Base-by-base conservation (phyloP, 2,113 vertebrate genomes). In the Megaceryle torquata region DNA sequence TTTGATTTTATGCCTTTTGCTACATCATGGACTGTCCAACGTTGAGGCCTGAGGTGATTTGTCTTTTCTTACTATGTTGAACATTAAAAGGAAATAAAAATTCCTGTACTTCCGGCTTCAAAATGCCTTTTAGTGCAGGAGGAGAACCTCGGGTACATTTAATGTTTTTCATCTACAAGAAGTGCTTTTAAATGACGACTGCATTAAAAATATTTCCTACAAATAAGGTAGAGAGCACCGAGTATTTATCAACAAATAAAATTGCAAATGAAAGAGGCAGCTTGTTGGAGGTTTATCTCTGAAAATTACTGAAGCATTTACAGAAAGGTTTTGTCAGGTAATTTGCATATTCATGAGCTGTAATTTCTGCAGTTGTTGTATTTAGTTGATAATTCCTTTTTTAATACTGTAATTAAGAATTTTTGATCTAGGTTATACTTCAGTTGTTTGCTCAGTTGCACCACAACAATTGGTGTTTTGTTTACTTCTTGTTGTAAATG, bases 341-440 rank as follows among this genome's bases (percentile, higher is more conserved):
- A 94, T 96, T 92, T 97, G 74, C 93, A 86, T 94, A 95, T 95
- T 95, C 59, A 95, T 94, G 70, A 84, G 31, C 80, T 88, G 56
- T 72, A 72, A 82, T 95, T 94, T 96, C 81, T 93, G n/a, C 64
- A 56, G 81, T 96, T 84, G 64, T 92, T 96, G 91, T 94, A 80
- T 91, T 96, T 83, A 77, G 88, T 76, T 94, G 90, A 96, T 96
- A 96, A 85, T 72, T 37, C 69, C 46, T 71, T 86, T 96, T 91
- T 91, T 81, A 94, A 95, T 83, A 82, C 72, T 53, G 43, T 85
- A 95, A 96, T 97, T 95, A 96, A 91, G 86, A 44, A 4, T 5
- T 88, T 71, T 28, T 28, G 2, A 71, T 95, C 88, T 63, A 72
- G 65, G 77, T 93, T 95, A 72, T 82, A 68, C 72, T 89, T 68